These are phyloP conservation scores for Colossoma macropomum DNA, from an alignment of 2,113 vertebrate genomes.

Conservation along the genomic window DNA sequence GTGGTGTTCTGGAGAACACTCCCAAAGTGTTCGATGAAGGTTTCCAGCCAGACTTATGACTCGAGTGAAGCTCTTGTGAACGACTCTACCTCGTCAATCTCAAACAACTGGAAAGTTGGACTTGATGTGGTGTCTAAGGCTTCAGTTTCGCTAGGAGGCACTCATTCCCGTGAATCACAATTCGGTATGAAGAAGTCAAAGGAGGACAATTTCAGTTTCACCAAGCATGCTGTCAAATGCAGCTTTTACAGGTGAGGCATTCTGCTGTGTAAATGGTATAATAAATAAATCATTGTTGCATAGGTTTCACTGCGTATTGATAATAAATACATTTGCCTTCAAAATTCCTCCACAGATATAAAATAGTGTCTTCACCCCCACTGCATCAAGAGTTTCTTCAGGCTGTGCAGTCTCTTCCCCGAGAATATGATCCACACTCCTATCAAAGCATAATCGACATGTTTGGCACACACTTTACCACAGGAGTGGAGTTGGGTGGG, in stretches of 20 bases:
- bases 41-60: slow-evolving; percentile 52
- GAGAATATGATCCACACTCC: neutral
- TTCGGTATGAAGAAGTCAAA: slow-evolving; percentile 63
- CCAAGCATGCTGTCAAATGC: slow-evolving; percentile 62
- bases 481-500: slow-evolving; percentile 58
- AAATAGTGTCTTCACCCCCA: slow-evolving; percentile 44
- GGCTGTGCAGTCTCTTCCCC: slow-evolving; percentile 47
- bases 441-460: slow-evolving; percentile 60
- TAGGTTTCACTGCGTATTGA: neutral
- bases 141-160: slow-evolving; percentile 49
- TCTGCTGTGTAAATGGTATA: neutral
- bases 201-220: slow-evolving; percentile 65
- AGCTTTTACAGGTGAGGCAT: slow-evolving; percentile 63
- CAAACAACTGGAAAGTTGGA: slow-evolving; percentile 68
- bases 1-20: slow-evolving; percentile 63
- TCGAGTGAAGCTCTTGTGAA: slow-evolving; percentile 63
- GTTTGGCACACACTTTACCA: slow-evolving; percentile 70
- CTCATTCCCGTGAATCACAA: slow-evolving; percentile 54
- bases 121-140: slow-evolving; percentile 51
- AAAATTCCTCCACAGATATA: slow-evolving; percentile 58
- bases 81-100: slow-evolving; percentile 54
- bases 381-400: slow-evolving; percentile 54
- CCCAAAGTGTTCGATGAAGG: slow-evolving; percentile 39
- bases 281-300: neutral
- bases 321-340: neutral